These are phyloP conservation scores for Pocillopora damicornis DNA, from an alignment of 64 coral and sea anemone genomes.

Conservation along the genomic window DNA sequence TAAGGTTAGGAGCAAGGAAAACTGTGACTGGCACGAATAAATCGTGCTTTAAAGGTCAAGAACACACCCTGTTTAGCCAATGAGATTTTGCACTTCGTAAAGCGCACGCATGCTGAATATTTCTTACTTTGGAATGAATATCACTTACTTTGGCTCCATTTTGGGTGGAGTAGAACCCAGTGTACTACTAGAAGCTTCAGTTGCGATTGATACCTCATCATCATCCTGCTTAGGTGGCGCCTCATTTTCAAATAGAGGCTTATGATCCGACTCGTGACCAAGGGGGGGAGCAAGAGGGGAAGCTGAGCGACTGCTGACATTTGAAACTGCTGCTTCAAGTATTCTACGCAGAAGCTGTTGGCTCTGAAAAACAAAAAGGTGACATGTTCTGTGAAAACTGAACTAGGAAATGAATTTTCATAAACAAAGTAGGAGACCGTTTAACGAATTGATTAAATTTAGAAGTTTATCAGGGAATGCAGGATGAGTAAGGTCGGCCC, in stretches of 20 bases:
- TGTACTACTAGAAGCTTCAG: conserved; percentile 27
- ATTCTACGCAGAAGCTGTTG: conserved; percentile 9
- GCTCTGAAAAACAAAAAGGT: not conserved
- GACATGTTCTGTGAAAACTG: not conserved
- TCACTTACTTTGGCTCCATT: conserved; percentile 25
- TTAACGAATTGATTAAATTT: no score
- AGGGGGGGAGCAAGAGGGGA: not conserved
- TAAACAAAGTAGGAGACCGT: no score
- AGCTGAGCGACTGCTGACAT: conserved; percentile 6
- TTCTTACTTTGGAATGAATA: no score
- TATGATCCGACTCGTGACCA: conserved; percentile 12
- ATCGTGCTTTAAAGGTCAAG: no score
- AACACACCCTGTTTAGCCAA: no score
- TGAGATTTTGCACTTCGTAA: no score
- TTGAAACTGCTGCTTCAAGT: conserved; percentile 10
- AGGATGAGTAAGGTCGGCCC: no score
- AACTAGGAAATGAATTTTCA: not conserved
- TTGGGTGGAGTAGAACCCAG: conserved; percentile 51
- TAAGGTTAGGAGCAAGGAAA: no score
- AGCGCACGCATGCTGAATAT: no score
- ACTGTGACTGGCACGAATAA: no score
- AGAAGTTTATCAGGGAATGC: no score
- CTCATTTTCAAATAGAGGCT: conserved; percentile 24
- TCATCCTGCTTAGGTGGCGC: not conserved
- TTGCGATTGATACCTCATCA: conserved; percentile 20